A percentile compares a stretch with the other conserved stretches of the same genome.
phyloP scores from a whole-genome alignment of 2,797 vertebrate species.

The Coregonus sp. region DNA sequence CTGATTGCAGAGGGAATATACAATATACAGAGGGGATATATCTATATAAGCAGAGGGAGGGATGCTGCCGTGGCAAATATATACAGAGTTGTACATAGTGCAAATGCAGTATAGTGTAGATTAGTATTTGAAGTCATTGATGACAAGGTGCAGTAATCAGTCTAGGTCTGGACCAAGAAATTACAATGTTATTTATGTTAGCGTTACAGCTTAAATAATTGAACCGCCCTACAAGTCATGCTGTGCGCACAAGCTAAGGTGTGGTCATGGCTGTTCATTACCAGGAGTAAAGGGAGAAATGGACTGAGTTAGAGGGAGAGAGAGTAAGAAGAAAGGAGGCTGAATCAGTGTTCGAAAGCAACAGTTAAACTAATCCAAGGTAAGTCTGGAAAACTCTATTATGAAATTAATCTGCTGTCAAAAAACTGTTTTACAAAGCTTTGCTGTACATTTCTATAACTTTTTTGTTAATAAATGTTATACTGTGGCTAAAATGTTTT shows the following conservation, averaged over 20 bases:
- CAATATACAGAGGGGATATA: no score
- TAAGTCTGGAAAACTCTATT: conserved; percentile 14
- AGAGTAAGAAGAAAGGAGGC: conserved; percentile 6
- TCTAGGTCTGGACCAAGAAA: background rate
- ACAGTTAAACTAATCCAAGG: conserved; percentile 17
- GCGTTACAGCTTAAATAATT: conserved; percentile 23
- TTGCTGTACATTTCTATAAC: background rate
- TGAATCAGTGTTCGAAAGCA: background rate
- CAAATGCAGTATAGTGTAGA: no score
- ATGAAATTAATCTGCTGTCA: background rate
- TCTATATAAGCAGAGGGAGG: no score
- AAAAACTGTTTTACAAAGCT: background rate
- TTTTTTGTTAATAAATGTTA: background rate
- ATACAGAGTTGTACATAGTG: no score
- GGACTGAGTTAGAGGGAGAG: conserved; percentile 10
- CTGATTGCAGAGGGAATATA: no score
- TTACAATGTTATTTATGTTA: background rate
- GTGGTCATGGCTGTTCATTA: conserved; percentile 62
- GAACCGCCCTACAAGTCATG: background rate
- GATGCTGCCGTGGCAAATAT: no score
- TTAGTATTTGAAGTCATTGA: no score
- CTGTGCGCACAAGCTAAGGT: conserved; percentile 48
- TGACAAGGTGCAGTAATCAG: no score
- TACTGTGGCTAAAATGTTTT: background rate
- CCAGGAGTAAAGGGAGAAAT: conserved; percentile 17